Percentiles rank a stretch among this genome's conserved stretches.
Evolutionary conservation across 2,113 vertebrate genomes (phyloP).

Genomic region (Ranitomeya variabilis): DNA sequence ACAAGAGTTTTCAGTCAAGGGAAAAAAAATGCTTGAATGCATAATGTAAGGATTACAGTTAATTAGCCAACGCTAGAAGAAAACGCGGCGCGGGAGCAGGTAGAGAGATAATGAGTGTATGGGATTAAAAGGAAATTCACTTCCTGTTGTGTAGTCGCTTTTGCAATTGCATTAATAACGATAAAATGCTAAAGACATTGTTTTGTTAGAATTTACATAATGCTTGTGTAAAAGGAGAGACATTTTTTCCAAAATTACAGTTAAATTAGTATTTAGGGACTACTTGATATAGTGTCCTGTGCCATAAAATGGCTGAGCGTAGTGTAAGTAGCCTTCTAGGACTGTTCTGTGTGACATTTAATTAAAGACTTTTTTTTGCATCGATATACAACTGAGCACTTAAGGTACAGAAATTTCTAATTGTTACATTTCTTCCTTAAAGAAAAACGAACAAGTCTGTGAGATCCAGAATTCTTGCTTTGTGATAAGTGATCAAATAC

Average conservation of each 20-base stretch:
- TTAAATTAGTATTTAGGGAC: slow-evolving; percentile 14
- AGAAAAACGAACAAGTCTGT: too few species aligned
- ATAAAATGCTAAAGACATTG: slow-evolving; percentile 43
- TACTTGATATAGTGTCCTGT: neutral
- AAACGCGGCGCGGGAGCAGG: slow-evolving; percentile 44
- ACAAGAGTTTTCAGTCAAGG: slow-evolving; percentile 34
- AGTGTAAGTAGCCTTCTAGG: neutral
- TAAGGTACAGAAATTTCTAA: too few species aligned
- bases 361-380: neutral
- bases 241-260: neutral
- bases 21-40: slow-evolving; percentile 50
- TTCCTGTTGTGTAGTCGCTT: slow-evolving; percentile 57
- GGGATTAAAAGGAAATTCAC: slow-evolving; percentile 53
- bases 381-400: too few species aligned
- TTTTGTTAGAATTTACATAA: slow-evolving; percentile 52
- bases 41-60: slow-evolving; percentile 58
- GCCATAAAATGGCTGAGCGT: neutral
- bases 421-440: too few species aligned
- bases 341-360: neutral
- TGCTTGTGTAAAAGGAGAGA: neutral
- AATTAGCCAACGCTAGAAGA: slow-evolving; percentile 54
- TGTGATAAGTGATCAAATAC: too few species aligned
- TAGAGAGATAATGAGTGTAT: slow-evolving; percentile 56
- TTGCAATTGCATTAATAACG: slow-evolving; percentile 51
- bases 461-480: too few species aligned